These are phyloP conservation scores for Stratiomys singularior DNA, from an alignment of 2,888 invertebrate genomes.

Conservation along the genomic window DNA sequence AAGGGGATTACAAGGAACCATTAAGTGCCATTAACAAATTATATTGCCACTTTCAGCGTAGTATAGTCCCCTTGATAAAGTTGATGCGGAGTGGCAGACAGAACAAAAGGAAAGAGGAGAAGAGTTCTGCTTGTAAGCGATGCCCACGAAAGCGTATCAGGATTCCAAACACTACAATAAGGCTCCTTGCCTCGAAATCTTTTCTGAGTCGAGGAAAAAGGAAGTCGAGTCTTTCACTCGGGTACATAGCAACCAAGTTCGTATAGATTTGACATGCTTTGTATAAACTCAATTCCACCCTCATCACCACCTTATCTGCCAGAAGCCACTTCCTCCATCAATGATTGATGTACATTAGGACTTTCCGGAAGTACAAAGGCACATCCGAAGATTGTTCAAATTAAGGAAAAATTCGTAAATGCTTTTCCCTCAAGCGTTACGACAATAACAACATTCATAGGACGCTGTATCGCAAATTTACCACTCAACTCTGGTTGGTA, in stretches of 20 bases:
- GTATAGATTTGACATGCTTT: not conserved
- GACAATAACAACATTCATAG: not conserved
- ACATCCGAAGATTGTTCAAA: conserved; percentile 8
- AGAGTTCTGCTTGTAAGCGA: not conserved
- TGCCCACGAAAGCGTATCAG: not conserved
- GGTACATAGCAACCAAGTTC: conserved; percentile 8
- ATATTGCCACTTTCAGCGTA: conserved; percentile 28
- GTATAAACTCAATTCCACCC: conserved; percentile 31
- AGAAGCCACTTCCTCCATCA: conserved; percentile 46
- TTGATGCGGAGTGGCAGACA: not conserved
- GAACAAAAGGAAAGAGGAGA: not conserved
- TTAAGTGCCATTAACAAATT: conserved; percentile 45
- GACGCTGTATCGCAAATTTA: not conserved
- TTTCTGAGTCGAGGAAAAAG: not conserved
- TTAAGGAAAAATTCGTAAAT: conserved; percentile 12
- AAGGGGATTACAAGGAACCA: conserved; percentile 40
- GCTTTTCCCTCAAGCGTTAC: not conserved
- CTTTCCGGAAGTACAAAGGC: conserved; percentile 31
- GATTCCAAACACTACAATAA: not conserved
- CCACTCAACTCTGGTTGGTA: conserved; percentile 37
- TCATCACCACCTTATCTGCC: conserved; percentile 39
- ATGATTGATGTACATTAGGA: conserved; percentile 45
- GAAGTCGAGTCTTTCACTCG: not conserved
- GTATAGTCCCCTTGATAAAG: conserved; percentile 21
- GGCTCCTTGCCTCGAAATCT: no score